Percentiles rank a stretch among this genome's conserved stretches.
Conservation (phyloP, 2,113 vertebrate genomes). For the Percina caprodes region DNA sequence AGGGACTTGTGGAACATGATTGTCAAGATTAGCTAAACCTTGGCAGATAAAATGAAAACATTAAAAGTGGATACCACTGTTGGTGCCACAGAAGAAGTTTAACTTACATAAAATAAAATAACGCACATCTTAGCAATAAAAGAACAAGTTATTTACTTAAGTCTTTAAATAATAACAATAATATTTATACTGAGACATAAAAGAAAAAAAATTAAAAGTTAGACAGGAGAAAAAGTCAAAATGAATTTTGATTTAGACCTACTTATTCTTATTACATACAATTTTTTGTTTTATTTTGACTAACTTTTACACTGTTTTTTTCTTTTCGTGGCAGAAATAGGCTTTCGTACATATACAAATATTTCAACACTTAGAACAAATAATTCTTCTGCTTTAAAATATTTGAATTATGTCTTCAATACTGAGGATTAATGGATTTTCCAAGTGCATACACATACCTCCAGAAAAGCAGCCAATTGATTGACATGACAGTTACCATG, state of each 20-base stretch:
- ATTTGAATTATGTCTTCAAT: slow-evolving; percentile 25
- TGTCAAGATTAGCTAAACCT: not conserved
- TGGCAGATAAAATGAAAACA: not conserved
- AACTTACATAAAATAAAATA: not conserved
- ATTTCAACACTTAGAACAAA: slow-evolving; percentile 1
- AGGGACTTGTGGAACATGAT: not conserved
- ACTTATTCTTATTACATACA: not conserved
- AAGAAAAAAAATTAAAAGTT: not conserved
- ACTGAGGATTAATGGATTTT: slow-evolving; percentile 33
- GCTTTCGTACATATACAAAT: not conserved
- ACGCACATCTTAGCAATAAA: not conserved
- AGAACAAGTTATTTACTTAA: not conserved
- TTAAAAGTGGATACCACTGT: not conserved
- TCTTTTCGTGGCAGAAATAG: not conserved
- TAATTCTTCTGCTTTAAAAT: slow-evolving; percentile 12
- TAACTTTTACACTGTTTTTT: not conserved
- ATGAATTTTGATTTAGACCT: not conserved
- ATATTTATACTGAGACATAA: not conserved
- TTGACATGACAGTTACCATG: slow-evolving; percentile 60
- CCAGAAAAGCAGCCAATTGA: slow-evolving; percentile 47
- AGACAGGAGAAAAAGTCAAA: not conserved
- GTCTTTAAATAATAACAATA: slow-evolving; percentile 3
- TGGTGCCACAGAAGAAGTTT: not conserved
- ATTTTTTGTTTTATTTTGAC: not conserved
- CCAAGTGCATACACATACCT: slow-evolving; percentile 17